Base-by-base conservation (phyloP, 2,113 vertebrate species). In the Cricetomys ansorgei region DNA sequence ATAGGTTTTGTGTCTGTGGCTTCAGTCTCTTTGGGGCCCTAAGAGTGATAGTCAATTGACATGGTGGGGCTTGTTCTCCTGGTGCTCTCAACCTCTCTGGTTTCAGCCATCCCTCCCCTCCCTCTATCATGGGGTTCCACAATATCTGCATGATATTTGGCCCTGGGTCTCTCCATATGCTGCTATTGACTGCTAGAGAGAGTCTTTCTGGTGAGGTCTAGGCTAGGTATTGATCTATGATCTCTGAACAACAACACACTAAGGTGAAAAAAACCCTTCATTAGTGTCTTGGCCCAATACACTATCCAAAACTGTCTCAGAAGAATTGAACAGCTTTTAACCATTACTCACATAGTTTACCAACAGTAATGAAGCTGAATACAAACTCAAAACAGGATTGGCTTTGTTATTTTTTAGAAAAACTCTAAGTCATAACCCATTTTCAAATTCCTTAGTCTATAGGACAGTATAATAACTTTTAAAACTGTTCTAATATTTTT, bases 1-100 rank as follows among this genome's bases (percentile, higher is more conserved):
- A n/a, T 19, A n/a, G 7, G 37, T 8, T 7, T 17, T 1, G 1
- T 17, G 0, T 37, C n/a, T 70, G 17, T 7, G n/a, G 3, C 37
- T 70, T n/a, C 37, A n/a, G 37, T 70, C 19, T 70, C 69, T 70
- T 7, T 70, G 69, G n/a, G 65, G 31, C 65, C 31, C 34, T 67
- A 6, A 5, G 12, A 69, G 16, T 17, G 15, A 7, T 70, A 37
- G 1, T n/a, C n/a, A 70, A 3, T 70, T 21, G 16, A n/a, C 9
- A n/a, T 17, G 19, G 17, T 29, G 67, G 67, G 17, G 15, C 37
- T n/a, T 70, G 67, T 70, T 70, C 69, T 70, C 37, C 37, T 70
- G 37, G 69, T 70, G 37, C 17, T 21, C 34, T 19, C 7, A n/a
- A n/a, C 37, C 37, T 15, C 37, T 70, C 37, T 70, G 21, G n/a